phyloP scores from a whole-genome alignment of 2,797 vertebrate genomes.

The Varecia variegata region DNA sequence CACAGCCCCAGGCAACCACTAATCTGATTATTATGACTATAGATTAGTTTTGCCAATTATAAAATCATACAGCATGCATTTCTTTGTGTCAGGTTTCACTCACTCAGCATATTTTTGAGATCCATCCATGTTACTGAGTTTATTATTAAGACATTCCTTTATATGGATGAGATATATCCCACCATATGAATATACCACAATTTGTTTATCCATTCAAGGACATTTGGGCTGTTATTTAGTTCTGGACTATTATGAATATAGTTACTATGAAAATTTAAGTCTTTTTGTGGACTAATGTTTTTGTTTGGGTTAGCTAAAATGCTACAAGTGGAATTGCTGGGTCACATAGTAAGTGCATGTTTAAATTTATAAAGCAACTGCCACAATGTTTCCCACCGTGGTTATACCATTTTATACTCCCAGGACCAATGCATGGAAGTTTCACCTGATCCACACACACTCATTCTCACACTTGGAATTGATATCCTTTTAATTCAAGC shows the following conservation, averaged over 20 bases:
- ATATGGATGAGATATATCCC: not conserved
- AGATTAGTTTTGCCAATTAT: not conserved
- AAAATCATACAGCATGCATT: not conserved
- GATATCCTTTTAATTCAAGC: not conserved
- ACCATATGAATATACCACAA: not conserved
- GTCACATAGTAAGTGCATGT: not conserved
- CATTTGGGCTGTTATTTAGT: conserved; percentile 3
- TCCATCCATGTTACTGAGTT: not conserved
- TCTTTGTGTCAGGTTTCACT: not conserved
- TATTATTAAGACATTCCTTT: conserved; percentile 32
- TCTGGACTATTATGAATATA: not conserved
- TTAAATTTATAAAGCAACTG: conserved; percentile 30
- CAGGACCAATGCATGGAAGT: not conserved
- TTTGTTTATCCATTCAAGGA: conserved; percentile 9
- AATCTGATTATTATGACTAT: not conserved
- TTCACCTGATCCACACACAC: too few relatives aligned
- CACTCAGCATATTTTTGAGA: not conserved
- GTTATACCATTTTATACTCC: not conserved
- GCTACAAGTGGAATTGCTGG: not conserved
- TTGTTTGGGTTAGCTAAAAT: not conserved
- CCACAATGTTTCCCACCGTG: not conserved
- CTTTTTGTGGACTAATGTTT: conserved; percentile 24
- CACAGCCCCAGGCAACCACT: not conserved
- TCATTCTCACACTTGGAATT: not conserved
- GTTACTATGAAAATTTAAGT: not conserved